A percentile compares a stretch with the other conserved stretches of the same genome.
Conservation (phyloP, 2,888 invertebrate species). For the Cacoxenus indagator region DNA sequence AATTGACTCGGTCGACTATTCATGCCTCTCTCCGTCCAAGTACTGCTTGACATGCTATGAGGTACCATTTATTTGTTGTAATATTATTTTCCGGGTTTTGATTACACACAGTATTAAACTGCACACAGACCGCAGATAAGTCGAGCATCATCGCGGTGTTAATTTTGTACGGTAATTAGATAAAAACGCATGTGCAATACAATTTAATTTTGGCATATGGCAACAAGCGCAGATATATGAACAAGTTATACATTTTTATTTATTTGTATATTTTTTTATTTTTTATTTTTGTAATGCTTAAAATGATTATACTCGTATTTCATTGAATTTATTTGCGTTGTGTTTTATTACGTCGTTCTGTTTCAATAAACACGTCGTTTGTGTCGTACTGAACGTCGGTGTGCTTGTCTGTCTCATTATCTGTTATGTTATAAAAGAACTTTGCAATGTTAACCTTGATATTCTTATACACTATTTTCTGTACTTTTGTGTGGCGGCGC, state of each 20-base stretch:
- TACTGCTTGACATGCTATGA: too few species aligned
- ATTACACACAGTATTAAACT: slow-evolving; percentile 47
- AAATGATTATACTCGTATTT: background rate
- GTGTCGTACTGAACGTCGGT: slow-evolving; percentile 21
- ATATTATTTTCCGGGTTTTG: slow-evolving; percentile 58
- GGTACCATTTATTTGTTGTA: slow-evolving; percentile 35
- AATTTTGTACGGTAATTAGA: background rate
- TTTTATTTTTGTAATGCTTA: slow-evolving; percentile 19
- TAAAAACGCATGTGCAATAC: background rate
- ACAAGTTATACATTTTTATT: slow-evolving; percentile 7
- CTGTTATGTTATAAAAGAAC: background rate
- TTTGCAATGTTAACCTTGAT: slow-evolving; percentile 53
- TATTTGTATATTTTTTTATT: background rate
- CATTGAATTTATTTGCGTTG: slow-evolving; percentile 1
- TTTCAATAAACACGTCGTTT: slow-evolving; percentile 37
- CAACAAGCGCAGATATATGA: slow-evolving; percentile 15
- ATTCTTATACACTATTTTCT: slow-evolving; percentile 16
- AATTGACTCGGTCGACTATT: too few species aligned
- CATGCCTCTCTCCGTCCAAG: background rate
- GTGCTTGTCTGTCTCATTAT: slow-evolving; percentile 23
- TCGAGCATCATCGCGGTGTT: background rate
- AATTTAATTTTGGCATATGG: slow-evolving; percentile 25
- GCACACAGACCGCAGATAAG: background rate
- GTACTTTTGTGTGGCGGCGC: slow-evolving; percentile 7
- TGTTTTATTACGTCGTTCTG: slow-evolving; percentile 27